Conservation (phyloP, 2,888 invertebrate species). For the Epinotia brunnichana region DNA sequence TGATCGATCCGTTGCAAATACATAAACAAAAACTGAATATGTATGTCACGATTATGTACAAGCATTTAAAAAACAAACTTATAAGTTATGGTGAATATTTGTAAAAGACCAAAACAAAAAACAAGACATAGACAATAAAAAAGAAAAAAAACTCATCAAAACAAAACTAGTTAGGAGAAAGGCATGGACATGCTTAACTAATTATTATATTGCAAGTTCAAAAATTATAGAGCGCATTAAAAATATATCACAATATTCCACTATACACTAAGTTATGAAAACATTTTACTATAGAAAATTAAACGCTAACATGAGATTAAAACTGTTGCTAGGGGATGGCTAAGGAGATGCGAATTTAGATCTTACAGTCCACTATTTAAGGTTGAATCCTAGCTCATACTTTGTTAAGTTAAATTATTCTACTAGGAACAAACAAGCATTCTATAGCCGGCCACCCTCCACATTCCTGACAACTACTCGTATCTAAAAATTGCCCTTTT, state of each 20-base stretch:
- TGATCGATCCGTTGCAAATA: conserved; percentile 27
- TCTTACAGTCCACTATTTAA: conserved; percentile 9
- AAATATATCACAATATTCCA: conserved; percentile 51
- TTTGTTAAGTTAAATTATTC: conserved; percentile 26
- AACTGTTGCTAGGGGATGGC: conserved; percentile 36
- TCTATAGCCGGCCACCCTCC: conserved; percentile 14
- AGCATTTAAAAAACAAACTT: conserved; percentile 3
- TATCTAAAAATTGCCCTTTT: conserved; percentile 46
- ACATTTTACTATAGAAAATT: conserved; percentile 48
- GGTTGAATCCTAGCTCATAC: conserved; percentile 11
- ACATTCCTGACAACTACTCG: conserved; percentile 45
- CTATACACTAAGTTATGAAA: conserved; percentile 43
- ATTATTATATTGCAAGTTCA: conserved; percentile 47
- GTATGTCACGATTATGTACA: conserved; percentile 11
- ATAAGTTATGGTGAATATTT: conserved; percentile 17
- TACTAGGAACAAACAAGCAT: conserved; percentile 37
- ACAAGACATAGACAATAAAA: conserved; percentile 29
- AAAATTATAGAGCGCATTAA: conserved; percentile 53
- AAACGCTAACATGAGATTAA: conserved; percentile 51
- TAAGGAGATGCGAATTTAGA: not conserved
- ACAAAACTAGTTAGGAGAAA: conserved; percentile 30
- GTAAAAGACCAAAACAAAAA: conserved; percentile 34
- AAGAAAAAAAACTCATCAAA: conserved; percentile 35
- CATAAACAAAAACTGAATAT: conserved; percentile 4
- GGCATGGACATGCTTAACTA: conserved; percentile 32